These are phyloP conservation scores for Galerucella pusilla DNA, from an alignment of 2,888 invertebrate genomes.

Conservation along the genomic window DNA sequence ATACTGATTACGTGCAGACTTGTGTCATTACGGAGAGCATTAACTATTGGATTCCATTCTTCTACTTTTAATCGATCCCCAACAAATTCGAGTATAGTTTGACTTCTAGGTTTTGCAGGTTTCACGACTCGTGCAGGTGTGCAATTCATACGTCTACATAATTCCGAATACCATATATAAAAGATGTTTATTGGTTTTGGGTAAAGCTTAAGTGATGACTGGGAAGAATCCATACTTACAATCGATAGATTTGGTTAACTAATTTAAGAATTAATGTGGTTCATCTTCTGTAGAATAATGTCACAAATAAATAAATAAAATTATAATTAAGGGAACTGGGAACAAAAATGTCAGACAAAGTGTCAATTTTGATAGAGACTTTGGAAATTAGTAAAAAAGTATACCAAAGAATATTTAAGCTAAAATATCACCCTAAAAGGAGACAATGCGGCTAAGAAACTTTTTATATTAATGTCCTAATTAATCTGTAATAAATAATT, in stretches of 20 bases:
- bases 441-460: no score
- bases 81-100: conserved; percentile 71
- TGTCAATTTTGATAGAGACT: neutral
- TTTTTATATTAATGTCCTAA: no score
- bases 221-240: conserved; percentile 48
- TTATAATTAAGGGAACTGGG: conserved; percentile 3
- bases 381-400: neutral
- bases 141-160: conserved; percentile 61
- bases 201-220: conserved; percentile 49
- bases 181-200: conserved; percentile 61
- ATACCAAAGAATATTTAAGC: neutral
- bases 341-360: conserved; percentile 8
- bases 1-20: conserved; percentile 77
- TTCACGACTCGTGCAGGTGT: conserved; percentile 59
- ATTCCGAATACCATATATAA: conserved; percentile 63
- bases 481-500: no score
- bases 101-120: conserved; percentile 60
- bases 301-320: conserved; percentile 9
- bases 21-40: conserved; percentile 77
- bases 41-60: conserved; percentile 81
- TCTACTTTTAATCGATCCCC: conserved; percentile 80
- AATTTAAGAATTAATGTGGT: neutral
- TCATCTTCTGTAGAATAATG: neutral
- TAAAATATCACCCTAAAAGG: no score
- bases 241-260: conserved; percentile 35